Evolutionary conservation across 2,888 invertebrate species (phyloP).

Genomic region (Cryptus armator): DNA sequence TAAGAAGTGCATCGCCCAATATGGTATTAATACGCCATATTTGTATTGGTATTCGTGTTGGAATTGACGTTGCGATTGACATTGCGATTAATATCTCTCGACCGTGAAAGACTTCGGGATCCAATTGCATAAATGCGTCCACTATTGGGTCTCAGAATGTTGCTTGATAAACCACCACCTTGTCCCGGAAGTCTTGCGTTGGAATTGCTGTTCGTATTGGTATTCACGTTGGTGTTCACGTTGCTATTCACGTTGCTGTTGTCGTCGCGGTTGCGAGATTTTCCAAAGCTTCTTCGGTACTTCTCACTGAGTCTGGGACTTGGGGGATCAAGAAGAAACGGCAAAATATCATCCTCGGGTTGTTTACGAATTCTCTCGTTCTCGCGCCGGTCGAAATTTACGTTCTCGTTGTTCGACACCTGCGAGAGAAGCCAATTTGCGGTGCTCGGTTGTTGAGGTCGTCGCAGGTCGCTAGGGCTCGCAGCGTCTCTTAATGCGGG

Average conservation of each 20-base stretch:
- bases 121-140: too few relatives aligned
- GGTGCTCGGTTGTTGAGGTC: neutral
- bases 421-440: neutral
- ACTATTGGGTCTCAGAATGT: too few relatives aligned
- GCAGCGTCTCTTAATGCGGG: neutral
- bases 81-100: neutral
- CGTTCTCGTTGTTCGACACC: neutral
- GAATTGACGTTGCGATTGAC: constrained; percentile 7
- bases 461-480: too few relatives aligned
- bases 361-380: neutral
- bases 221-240: constrained; percentile 11
- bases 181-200: neutral
- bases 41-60: constrained; percentile 52
- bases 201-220: neutral
- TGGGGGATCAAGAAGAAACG: neutral
- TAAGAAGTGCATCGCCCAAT: neutral
- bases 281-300: neutral
- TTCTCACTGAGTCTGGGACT: neutral
- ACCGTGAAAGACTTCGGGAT: neutral
- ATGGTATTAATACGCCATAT: neutral
- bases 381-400: neutral
- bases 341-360: neutral
- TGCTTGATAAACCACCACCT: neutral
- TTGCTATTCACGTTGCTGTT: constrained; percentile 24
- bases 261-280: neutral